A percentile compares a stretch with the other conserved stretches of the same genome.
Conservation (phyloP, 1,140 invertebrate genomes). For the Proctacanthus coquilletti region DNA sequence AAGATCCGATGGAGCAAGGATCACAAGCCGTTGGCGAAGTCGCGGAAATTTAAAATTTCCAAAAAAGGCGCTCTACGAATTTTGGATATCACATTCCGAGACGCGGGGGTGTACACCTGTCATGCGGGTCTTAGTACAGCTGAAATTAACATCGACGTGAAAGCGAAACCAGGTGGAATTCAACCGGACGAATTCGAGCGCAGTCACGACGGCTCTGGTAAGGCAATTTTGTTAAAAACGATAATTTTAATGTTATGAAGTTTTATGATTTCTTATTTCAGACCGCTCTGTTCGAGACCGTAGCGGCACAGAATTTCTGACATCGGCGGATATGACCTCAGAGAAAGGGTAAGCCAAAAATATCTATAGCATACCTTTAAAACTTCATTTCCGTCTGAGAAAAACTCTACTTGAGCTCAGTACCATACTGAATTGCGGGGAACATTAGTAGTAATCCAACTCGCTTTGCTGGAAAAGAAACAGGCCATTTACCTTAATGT, state of each 20-base stretch:
- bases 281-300: slow-evolving; percentile 25
- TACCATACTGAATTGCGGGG: too few relatives aligned
- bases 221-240: slow-evolving; percentile 1
- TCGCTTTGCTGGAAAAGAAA: too few relatives aligned
- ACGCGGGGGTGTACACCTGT: slow-evolving; percentile 71
- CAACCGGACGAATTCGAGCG: slow-evolving; percentile 61
- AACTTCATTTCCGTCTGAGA: too few relatives aligned
- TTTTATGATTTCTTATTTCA: slow-evolving; percentile 6
- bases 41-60: slow-evolving; percentile 65
- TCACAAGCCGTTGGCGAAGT: slow-evolving; percentile 50
- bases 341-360: too few relatives aligned
- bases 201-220: slow-evolving; percentile 23
- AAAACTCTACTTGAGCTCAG: too few relatives aligned
- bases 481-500: too few relatives aligned
- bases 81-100: slow-evolving; percentile 52
- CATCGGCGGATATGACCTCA: slow-evolving; percentile 26
- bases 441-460: too few relatives aligned
- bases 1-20: slow-evolving; percentile 75
- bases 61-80: slow-evolving; percentile 76
- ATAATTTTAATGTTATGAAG: not conserved
- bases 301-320: slow-evolving; percentile 25
- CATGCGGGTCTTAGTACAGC: slow-evolving; percentile 57
- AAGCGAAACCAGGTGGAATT: slow-evolving; percentile 57
- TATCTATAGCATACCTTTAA: too few relatives aligned
- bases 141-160: slow-evolving; percentile 53